Percentiles rank a stretch among this genome's conserved stretches.
Evolutionary conservation across 1,140 invertebrate genomes (phyloP).

Genomic region (Ridgeia piscesae): DNA sequence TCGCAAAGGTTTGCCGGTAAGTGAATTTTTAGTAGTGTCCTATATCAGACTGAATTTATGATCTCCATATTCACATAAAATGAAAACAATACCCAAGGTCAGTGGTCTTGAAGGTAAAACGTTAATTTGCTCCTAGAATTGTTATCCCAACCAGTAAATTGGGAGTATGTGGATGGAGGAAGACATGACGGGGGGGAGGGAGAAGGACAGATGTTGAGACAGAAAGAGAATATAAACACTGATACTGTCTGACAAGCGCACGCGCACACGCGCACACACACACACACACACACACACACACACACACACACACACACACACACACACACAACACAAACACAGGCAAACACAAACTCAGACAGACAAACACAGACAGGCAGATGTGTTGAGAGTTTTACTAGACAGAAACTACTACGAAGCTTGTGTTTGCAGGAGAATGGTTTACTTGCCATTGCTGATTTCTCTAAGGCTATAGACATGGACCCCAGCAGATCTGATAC

Average conservation of each 20-base stretch:
- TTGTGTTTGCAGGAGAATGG: background rate
- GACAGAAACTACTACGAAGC: background rate
- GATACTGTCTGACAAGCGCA: no score
- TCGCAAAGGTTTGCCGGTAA: background rate
- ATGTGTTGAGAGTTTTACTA: background rate
- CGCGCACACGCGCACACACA: no score
- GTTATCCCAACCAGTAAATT: background rate
- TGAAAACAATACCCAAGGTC: no score
- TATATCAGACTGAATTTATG: no score
- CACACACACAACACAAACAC: no score
- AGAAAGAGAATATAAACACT: no score
- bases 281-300: no score
- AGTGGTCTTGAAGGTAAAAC: no score
- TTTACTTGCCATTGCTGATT: background rate
- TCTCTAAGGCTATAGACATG: background rate
- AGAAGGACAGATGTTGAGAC: no score
- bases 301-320: no score
- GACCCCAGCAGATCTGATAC: background rate
- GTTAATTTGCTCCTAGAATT: background rate
- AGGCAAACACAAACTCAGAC: background rate
- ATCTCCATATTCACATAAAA: no score
- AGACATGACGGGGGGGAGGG: no score
- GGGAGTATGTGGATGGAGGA: background rate
- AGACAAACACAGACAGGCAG: background rate
- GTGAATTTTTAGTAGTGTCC: background rate